These are phyloP conservation scores for Phengaris arion DNA, from an alignment of 2,888 invertebrate genomes.

Conservation along the genomic window DNA sequence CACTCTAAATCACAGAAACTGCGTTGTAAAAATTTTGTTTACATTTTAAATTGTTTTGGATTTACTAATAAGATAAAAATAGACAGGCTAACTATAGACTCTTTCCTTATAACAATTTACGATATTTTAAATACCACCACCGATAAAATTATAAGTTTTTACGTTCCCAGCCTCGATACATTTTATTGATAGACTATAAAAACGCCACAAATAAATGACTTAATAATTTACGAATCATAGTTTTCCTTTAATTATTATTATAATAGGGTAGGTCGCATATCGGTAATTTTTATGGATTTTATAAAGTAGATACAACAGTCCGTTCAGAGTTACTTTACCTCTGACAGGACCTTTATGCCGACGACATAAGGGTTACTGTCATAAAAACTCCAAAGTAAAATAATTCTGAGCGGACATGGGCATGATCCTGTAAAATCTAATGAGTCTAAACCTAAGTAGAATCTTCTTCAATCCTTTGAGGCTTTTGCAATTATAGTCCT, in stretches of 20 bases:
- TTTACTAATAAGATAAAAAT: no score
- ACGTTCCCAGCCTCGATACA: constrained; percentile 10
- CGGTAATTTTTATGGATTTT: neutral
- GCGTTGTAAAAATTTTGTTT: neutral
- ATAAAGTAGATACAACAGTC: neutral
- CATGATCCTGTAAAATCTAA: neutral
- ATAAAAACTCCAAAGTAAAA: no score
- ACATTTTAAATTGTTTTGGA: neutral
- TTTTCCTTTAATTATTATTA: neutral
- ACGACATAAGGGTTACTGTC: no score
- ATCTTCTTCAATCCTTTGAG: no score
- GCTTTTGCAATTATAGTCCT: neutral
- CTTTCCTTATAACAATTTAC: neutral
- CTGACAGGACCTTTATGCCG: no score
- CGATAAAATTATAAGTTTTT: constrained; percentile 6
- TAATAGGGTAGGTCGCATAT: neutral
- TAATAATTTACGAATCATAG: constrained; percentile 15
- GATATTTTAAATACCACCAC: constrained; percentile 6
- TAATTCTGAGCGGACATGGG: neutral
- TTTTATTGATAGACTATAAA: constrained; percentile 14
- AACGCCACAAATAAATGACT: constrained; percentile 10
- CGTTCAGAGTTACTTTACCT: no score
- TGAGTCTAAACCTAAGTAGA: no score
- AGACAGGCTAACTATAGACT: neutral
- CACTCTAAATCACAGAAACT: neutral